These are phyloP conservation scores for Crossocerus cetratus DNA, from an alignment of 2,888 invertebrate genomes.

Conservation along the genomic window DNA sequence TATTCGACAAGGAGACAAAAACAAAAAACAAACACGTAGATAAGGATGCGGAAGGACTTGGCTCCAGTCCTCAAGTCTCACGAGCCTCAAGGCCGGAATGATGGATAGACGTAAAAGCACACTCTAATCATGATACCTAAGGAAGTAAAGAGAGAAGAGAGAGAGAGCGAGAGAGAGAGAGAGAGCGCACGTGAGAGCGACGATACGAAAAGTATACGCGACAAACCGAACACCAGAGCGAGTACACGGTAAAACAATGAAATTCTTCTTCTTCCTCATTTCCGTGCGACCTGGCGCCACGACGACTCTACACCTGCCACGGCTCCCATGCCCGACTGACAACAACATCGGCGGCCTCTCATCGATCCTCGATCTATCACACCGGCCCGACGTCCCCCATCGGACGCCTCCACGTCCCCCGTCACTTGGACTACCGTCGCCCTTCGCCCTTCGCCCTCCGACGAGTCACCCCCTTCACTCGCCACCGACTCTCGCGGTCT, in stretches of 20 bases:
- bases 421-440: neutral
- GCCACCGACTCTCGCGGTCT: neutral
- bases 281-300: slow-evolving; percentile 66
- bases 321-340: too few species aligned
- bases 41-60: neutral
- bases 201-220: slow-evolving; percentile 50
- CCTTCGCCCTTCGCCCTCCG: neutral
- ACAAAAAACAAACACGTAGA: slow-evolving; percentile 6
- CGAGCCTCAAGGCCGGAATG: too few species aligned
- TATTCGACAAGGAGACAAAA: slow-evolving; percentile 18
- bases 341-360: slow-evolving; percentile 35
- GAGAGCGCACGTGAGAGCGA: slow-evolving; percentile 2
- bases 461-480: neutral
- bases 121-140: neutral
- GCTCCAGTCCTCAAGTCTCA: neutral
- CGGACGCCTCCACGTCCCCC: neutral
- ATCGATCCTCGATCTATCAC: slow-evolving; percentile 38
- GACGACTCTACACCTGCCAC: slow-evolving; percentile 17
- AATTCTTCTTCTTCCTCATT: slow-evolving; percentile 77
- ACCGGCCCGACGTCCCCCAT: slow-evolving; percentile 23
- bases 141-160: neutral
- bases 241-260: slow-evolving; percentile 67
- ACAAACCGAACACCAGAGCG: slow-evolving; percentile 52
- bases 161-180: slow-evolving; percentile 5
- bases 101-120: slow-evolving; percentile 11